These are phyloP conservation scores for Laterallus jamaicensis DNA, from an alignment of 2,113 vertebrate species.

Conservation along the genomic window DNA sequence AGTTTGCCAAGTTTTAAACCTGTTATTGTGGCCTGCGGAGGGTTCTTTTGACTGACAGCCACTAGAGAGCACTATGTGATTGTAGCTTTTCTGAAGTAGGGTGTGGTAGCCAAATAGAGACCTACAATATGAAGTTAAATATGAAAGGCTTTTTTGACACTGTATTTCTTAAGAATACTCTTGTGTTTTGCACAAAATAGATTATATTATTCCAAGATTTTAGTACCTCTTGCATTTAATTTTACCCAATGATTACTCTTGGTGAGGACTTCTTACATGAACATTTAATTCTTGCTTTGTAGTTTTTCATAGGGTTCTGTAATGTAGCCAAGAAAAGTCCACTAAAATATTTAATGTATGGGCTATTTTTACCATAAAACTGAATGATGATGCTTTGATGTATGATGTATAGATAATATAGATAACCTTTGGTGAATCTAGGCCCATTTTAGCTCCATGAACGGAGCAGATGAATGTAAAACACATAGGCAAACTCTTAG, in stretches of 20 bases:
- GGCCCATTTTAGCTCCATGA: background rate
- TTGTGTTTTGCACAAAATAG: background rate
- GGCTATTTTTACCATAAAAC: background rate
- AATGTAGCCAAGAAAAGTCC: background rate
- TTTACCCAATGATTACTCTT: background rate
- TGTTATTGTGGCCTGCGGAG: background rate
- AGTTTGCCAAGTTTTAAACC: background rate
- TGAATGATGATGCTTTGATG: background rate
- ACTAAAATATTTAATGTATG: background rate
- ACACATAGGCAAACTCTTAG: background rate
- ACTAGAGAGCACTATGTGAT: slow-evolving; percentile 35
- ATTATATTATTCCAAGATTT: background rate
- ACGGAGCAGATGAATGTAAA: background rate
- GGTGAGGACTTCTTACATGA: background rate
- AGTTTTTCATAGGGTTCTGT: background rate
- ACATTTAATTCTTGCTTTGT: background rate
- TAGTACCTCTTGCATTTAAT: background rate
- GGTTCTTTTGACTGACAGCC: background rate
- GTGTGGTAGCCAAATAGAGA: background rate
- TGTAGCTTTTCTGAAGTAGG: background rate
- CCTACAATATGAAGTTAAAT: background rate
- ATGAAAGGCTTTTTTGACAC: background rate
- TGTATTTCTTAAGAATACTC: background rate
- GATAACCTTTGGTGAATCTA: background rate
- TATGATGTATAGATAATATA: background rate